Base-by-base conservation (phyloP, 2,797 vertebrate species). In the Pantherophis vulpinus region DNA sequence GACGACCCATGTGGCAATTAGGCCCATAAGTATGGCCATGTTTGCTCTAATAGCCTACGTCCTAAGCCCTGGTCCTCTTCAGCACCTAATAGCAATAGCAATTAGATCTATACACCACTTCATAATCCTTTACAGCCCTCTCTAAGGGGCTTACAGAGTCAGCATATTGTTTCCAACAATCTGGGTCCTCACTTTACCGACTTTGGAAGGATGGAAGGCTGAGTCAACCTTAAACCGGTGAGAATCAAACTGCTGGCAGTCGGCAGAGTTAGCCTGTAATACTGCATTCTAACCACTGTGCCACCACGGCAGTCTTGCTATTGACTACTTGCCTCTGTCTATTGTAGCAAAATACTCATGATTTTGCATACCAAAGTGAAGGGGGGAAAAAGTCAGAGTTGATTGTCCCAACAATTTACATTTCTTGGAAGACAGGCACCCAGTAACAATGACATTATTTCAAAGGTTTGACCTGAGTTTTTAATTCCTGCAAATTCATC, bases 371-470 rank as follows among this genome's bases (percentile, higher is more conserved):
- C 86, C 94, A 91, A 95, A 94, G 37, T n/a, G 54, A 89, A 54
- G 14, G 59, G 94, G 86, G 56, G 2, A 37, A 37, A 37, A 37
- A 37, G 3, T 47, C 9, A 89, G 14, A 2, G 59, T 12, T 56
- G 56, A 59, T 97, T 93, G 27, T 11, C 95, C 51, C 55, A 88
- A 93, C 92, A 93, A 16, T 79, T 94, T 83, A 93, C 95, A 96
- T n/a, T 94, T 92, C 90, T 94, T 47, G 70, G 2, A 93, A 86
- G 60, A 93, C 93, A 93, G 94, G 88, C 91, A 94, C 90, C 95
- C 95, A 96, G 37, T 92, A 95, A 96, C 29, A 91, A 94, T 94
- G 94, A 91, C 96, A 92, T 93, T 95, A 96, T 94, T 95, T 97
- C 95, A 74, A 96, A 96, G 95, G 93, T 88, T 92, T 96, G 93